Evolutionary conservation across 2,888 invertebrate genomes (phyloP), one percentile per base, ranked within the genome.

Genomic region (Philopedon plagiatum): DNA sequence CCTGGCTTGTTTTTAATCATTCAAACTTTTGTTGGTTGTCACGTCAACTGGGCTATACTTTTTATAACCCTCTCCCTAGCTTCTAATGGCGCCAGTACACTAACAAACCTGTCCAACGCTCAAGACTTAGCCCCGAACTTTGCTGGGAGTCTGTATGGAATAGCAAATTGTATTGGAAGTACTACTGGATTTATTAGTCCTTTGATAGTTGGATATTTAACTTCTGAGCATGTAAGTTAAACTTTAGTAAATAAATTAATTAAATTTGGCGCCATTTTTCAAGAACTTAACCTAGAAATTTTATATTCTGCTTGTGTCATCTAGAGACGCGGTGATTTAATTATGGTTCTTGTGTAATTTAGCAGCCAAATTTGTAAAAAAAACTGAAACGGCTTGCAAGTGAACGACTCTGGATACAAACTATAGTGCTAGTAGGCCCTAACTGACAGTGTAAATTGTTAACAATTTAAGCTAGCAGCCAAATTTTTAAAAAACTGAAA

Each of bases 51-150:
- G 76, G 90, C 91, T 72, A 87, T 92, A 74, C 84, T 88, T 1
- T 86, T 92, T n/a, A 89, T 92, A 79, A 90, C 91, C 0, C 85
- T 91, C 76, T 91, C 92, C 0, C 86, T 92, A 83, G 92, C 92
- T 0, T 89, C 91, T 13, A 86, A 86, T 65, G 86, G 86, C 0
- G 83, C 85, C 7, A 82, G 85, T 1, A 83, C 84, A 7, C 76
- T 86, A 8, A 86, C 86, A 0, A 85, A 85, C 76, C 75, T 86
- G 19, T 83, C 83, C 71, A 86, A 86, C 76, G 85, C 90, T 56
- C 90, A 94, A 86, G 93, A 93, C 83, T 83, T 94, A 66, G 90
- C 93, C 0, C 93, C 93, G 0, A 92, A 90, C 78, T 93, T 89
- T 80, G 92, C 92, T 1, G 93, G 92, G 41, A 90, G 92, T 11